Percentiles rank a stretch among this genome's conserved stretches.
These are phyloP conservation scores for Samia ricini DNA, from an alignment of 1,140 invertebrate species.

Conservation along the genomic window DNA sequence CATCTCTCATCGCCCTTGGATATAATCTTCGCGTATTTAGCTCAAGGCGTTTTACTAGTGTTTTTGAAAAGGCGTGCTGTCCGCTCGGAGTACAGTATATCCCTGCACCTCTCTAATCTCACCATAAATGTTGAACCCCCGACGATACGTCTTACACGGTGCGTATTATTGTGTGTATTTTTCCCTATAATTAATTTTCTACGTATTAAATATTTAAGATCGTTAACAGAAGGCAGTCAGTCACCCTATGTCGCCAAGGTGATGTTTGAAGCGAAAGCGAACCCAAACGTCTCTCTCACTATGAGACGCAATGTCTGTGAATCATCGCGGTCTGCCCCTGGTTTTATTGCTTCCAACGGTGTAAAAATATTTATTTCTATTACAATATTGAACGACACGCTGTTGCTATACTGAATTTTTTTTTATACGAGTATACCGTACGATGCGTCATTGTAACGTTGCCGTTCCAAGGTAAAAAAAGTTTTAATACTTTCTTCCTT, in stretches of 20 bases:
- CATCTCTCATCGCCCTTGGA: too few species aligned
- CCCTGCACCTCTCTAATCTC: too few species aligned
- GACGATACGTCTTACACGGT: too few species aligned
- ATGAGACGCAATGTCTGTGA: not conserved
- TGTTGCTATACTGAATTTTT: not conserved
- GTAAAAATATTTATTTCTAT: constrained; percentile 3
- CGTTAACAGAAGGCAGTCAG: not conserved
- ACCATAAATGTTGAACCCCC: too few species aligned
- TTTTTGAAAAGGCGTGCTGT: too few species aligned
- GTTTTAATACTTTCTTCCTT: not conserved
- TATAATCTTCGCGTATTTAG: too few species aligned
- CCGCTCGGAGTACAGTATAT: too few species aligned
- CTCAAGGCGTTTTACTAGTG: too few species aligned
- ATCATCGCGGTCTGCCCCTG: constrained; percentile 10
- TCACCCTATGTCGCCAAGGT: not conserved
- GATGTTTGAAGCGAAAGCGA: not conserved
- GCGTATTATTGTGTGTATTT: too few species aligned
- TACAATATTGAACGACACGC: not conserved
- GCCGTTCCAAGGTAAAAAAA: not conserved
- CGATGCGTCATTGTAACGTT: not conserved
- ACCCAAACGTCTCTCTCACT: not conserved
- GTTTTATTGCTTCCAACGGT: constrained; percentile 9
- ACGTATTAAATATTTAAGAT: not conserved
- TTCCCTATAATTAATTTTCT: too few species aligned
- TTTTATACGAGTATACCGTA: not conserved